phyloP scores from a whole-genome alignment of 2,888 invertebrate genomes.

The Epirrhoe tristata region DNA sequence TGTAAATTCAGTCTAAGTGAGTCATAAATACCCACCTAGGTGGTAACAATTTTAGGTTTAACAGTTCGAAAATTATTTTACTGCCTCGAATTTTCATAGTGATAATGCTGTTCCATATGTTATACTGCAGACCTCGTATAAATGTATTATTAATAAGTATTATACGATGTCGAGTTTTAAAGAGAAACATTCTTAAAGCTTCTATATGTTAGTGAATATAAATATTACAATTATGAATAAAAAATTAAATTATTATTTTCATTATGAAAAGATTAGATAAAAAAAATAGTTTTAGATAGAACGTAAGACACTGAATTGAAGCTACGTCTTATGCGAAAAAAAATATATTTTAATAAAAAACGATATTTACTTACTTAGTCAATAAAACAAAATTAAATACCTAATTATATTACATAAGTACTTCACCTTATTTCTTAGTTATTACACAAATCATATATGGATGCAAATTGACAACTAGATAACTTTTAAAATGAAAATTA shows the following conservation, averaged over 20 bases:
- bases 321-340: too few relatives aligned
- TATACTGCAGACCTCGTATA: background rate
- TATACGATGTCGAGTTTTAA: background rate
- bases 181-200: too few relatives aligned
- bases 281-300: too few relatives aligned
- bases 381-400: background rate
- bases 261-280: too few relatives aligned
- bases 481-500: background rate
- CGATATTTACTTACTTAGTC: too few relatives aligned
- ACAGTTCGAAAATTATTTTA: conserved; percentile 12
- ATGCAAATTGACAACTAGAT: background rate
- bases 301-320: too few relatives aligned
- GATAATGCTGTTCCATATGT: background rate
- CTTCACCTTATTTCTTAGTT: background rate
- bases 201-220: too few relatives aligned
- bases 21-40: conserved; percentile 46
- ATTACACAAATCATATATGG: too few relatives aligned
- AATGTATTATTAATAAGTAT: background rate
- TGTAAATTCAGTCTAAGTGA: conserved; percentile 35
- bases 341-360: too few relatives aligned
- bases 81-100: conserved; percentile 6
- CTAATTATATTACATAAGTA: background rate
- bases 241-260: too few relatives aligned
- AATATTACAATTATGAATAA: too few relatives aligned
- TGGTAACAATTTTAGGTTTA: conserved; percentile 13